phyloP scores from a whole-genome alignment of 53 echinoderm and acorn worm genomes.

The Holothuria scabra region DNA sequence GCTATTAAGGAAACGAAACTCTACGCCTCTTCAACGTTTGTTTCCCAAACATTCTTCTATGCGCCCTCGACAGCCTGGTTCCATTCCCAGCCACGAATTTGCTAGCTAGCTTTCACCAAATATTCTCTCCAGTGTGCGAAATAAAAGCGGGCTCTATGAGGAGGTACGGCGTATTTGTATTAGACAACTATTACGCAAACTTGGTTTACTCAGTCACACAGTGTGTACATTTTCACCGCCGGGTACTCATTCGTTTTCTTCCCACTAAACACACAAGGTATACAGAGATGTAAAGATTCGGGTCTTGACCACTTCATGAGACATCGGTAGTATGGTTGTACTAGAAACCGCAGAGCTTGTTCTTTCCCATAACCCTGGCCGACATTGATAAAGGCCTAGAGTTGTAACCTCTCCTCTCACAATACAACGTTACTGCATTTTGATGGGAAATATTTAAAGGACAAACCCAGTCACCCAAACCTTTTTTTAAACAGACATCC shows the following conservation, averaged over 20 bases:
- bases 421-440: too few relatives aligned
- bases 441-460: too few relatives aligned
- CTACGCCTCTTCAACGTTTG: not conserved
- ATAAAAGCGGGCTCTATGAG: conserved; percentile 5
- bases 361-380: too few relatives aligned
- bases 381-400: too few relatives aligned
- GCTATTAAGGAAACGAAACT: conserved; percentile 11
- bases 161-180: conserved; percentile 7
- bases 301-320: too few relatives aligned
- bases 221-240: conserved; percentile 7
- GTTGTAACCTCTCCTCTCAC: too few relatives aligned
- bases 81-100: not conserved
- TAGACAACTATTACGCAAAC: conserved; percentile 40
- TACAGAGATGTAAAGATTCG: too few relatives aligned
- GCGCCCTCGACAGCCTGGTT: conserved; percentile 10
- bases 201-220: conserved; percentile 15
- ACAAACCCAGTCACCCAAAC: too few relatives aligned
- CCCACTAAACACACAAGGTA: too few relatives aligned
- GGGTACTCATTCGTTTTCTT: not conserved
- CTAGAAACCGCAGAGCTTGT: too few relatives aligned
- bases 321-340: too few relatives aligned
- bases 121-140: conserved; percentile 31
- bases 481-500: too few relatives aligned
- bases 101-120: conserved; percentile 7
- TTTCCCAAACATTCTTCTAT: conserved; percentile 31